phyloP scores from a whole-genome alignment of 2,888 invertebrate genomes.

The Diachrysia chrysitis region DNA sequence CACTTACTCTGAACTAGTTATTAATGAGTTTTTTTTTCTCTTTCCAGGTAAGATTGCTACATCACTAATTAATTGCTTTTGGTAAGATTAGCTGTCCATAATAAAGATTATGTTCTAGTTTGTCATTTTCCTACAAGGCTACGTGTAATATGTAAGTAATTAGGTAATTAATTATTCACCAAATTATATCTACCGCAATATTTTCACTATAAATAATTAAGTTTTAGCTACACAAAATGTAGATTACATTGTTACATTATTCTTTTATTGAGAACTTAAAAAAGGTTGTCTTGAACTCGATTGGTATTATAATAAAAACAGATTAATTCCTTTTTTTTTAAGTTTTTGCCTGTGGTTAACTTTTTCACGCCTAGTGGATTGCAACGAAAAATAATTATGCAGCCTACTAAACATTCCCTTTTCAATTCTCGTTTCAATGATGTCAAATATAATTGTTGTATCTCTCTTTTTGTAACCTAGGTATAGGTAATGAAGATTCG shows the following conservation, averaged over 20 bases:
- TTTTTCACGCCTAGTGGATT: not conserved
- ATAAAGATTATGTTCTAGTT: not conserved
- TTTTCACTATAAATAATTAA: too few relatives aligned
- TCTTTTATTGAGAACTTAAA: not conserved
- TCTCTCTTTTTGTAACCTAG: not conserved
- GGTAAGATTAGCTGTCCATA: conserved; percentile 36
- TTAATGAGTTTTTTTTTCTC: conserved; percentile 40
- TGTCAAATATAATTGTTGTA: not conserved
- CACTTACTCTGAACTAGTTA: conserved; percentile 35
- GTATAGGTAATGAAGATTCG: not conserved
- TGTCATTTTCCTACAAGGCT: not conserved
- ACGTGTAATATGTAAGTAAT: not conserved
- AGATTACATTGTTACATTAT: too few relatives aligned
- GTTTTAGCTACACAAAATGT: too few relatives aligned
- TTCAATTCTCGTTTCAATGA: not conserved
- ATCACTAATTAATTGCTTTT: conserved; percentile 9
- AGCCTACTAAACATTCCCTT: too few relatives aligned
- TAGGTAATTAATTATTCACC: not conserved
- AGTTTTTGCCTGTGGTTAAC: not conserved
- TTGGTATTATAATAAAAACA: not conserved
- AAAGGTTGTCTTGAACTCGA: not conserved
- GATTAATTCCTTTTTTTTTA: not conserved
- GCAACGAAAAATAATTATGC: not conserved
- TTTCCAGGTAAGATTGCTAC: conserved; percentile 64
- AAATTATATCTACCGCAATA: too few relatives aligned